Percentiles rank a stretch among this genome's conserved stretches.
These are phyloP conservation scores for Enteromius unitaeniatus DNA, from an alignment of 2,797 vertebrate species.

Conservation along the genomic window DNA sequence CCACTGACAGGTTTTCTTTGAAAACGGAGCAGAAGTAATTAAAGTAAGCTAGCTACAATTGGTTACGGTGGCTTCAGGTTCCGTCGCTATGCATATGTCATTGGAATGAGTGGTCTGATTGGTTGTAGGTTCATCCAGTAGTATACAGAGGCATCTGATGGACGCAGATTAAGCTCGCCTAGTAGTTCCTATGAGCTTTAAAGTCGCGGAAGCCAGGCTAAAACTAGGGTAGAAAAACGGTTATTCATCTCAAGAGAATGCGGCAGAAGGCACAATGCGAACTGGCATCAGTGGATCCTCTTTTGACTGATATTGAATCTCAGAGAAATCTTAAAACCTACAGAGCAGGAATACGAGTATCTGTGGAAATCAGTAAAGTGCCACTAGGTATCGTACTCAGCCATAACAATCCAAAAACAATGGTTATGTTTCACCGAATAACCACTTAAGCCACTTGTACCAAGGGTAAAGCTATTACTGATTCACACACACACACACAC, in stretches of 20 bases:
- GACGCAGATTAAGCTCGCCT: no score
- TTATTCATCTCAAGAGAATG: conserved; percentile 11
- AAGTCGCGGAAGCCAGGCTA: no score
- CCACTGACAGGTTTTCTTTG: no score
- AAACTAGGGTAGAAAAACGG: conserved; percentile 7
- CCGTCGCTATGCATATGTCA: no score
- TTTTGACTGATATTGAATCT: not conserved
- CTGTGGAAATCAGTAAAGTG: conserved; percentile 9
- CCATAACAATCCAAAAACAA: not conserved
- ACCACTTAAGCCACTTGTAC: not conserved
- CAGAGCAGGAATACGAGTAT: not conserved
- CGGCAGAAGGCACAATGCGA: not conserved
- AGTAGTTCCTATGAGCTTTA: no score
- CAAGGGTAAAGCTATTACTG: not conserved
- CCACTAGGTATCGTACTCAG: not conserved
- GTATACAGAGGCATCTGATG: no score
- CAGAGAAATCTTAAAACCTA: not conserved
- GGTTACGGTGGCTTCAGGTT: no score
- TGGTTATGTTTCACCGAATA: not conserved
- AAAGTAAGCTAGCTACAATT: no score
- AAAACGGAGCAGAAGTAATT: no score
- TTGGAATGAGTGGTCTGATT: no score
- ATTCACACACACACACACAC: no score
- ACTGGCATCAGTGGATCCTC: not conserved
- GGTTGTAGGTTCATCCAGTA: no score